Conservation (phyloP, 2,113 vertebrate species). For the Gymnogyps californianus region DNA sequence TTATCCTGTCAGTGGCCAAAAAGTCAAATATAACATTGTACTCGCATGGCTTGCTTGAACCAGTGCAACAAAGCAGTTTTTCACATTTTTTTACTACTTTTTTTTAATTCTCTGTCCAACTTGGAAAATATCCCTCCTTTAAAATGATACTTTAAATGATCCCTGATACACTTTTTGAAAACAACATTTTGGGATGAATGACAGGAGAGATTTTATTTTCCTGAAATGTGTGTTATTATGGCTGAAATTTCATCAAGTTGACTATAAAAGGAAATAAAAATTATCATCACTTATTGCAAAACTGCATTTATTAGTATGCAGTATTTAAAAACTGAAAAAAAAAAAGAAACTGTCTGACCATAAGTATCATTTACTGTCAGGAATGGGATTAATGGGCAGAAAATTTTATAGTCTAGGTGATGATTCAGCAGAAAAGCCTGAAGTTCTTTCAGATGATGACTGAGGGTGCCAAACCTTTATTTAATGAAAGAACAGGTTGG, state of each 20-base stretch:
- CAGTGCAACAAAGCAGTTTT: neutral
- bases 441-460: neutral
- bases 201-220: neutral
- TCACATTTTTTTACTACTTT: neutral
- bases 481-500: neutral
- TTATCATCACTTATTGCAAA: neutral
- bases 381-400: neutral
- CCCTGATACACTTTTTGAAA: neutral
- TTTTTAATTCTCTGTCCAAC: neutral
- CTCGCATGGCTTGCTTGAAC: neutral
- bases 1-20: neutral
- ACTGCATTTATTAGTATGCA: neutral
- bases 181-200: neutral
- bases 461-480: neutral
- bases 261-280: neutral
- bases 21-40: conserved; percentile 5
- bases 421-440: neutral
- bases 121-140: neutral
- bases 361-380: neutral
- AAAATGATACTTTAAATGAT: neutral
- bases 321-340: neutral
- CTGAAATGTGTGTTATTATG: neutral
- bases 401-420: neutral
- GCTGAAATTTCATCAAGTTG: neutral
- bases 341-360: neutral